These are phyloP conservation scores for Linepithema humile DNA, from an alignment of 1,140 invertebrate genomes.

Conservation along the genomic window DNA sequence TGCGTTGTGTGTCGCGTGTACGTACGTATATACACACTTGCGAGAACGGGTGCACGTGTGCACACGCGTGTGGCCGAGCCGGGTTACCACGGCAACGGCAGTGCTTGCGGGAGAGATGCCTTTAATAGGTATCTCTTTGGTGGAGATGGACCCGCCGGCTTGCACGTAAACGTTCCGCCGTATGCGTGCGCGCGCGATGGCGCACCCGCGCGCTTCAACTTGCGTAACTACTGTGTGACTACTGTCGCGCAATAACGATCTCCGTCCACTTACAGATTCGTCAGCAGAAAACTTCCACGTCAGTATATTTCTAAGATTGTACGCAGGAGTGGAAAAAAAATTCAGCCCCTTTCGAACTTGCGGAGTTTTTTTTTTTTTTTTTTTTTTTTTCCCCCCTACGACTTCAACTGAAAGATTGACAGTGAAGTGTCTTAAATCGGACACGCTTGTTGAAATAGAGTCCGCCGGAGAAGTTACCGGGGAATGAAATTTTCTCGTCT, in stretches of 20 bases:
- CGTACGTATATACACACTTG: constrained; percentile 47
- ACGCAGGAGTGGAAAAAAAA: no score
- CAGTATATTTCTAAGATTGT: not conserved
- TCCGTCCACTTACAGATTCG: constrained; percentile 4
- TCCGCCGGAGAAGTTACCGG: not conserved
- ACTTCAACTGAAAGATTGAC: no score
- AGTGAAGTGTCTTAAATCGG: no score
- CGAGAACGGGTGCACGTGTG: constrained; percentile 34
- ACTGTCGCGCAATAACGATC: constrained; percentile 30
- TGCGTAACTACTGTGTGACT: constrained; percentile 33
- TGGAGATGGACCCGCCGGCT: constrained; percentile 68
- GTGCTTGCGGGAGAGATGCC: constrained; percentile 78
- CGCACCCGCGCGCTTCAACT: not conserved
- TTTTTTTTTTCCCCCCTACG: no score
- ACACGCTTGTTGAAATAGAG: no score
- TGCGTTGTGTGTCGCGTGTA: not conserved
- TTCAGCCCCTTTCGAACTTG: no score
- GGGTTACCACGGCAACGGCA: constrained; percentile 81
- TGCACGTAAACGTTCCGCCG: constrained; percentile 36
- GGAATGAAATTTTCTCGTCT: not conserved
- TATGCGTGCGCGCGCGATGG: constrained; percentile 11
- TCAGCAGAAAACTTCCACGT: not conserved
- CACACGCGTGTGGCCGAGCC: constrained; percentile 60
- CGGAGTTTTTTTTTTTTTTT: no score
- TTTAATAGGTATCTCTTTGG: constrained; percentile 82